phyloP scores from a whole-genome alignment of 2,113 vertebrate species.

The Archilochus colubris region DNA sequence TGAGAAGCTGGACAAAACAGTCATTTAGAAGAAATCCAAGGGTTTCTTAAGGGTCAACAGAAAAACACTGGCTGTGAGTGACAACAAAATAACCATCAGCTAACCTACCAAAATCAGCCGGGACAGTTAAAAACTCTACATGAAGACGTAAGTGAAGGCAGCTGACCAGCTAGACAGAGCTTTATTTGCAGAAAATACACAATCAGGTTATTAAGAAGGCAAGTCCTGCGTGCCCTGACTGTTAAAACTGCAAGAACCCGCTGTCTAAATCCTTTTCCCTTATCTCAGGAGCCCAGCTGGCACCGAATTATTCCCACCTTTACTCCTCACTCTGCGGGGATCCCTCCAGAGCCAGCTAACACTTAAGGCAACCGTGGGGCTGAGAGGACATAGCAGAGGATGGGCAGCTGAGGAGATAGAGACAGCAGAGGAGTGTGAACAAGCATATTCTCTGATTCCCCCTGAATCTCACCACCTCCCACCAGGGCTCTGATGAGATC shows the following conservation, averaged over 20 bases:
- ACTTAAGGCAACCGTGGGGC: rapidly evolving
- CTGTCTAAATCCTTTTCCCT: background rate
- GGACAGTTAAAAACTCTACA: background rate
- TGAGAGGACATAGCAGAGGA: background rate
- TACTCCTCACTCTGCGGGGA: rapidly evolving
- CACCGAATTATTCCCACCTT: background rate
- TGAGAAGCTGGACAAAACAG: rapidly evolving
- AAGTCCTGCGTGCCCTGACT: rapidly evolving
- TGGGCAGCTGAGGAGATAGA: rapidly evolving
- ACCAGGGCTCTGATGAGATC: background rate
- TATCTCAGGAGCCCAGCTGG: background rate
- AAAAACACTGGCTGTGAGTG: background rate
- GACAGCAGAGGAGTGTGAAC: rapidly evolving
- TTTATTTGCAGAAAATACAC: background rate
- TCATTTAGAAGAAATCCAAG: background rate
- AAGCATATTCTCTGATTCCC: background rate
- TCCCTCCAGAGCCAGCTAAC: rapidly evolving
- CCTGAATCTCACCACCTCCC: background rate
- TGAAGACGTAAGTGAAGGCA: background rate
- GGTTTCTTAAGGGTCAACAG: background rate
- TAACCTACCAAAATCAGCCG: background rate
- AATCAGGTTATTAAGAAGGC: background rate
- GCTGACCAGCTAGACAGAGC: background rate
- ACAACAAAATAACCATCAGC: background rate
- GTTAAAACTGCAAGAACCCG: background rate